These are phyloP conservation scores for Cephonodes hylas DNA, from an alignment of 2,888 invertebrate genomes.

Conservation along the genomic window DNA sequence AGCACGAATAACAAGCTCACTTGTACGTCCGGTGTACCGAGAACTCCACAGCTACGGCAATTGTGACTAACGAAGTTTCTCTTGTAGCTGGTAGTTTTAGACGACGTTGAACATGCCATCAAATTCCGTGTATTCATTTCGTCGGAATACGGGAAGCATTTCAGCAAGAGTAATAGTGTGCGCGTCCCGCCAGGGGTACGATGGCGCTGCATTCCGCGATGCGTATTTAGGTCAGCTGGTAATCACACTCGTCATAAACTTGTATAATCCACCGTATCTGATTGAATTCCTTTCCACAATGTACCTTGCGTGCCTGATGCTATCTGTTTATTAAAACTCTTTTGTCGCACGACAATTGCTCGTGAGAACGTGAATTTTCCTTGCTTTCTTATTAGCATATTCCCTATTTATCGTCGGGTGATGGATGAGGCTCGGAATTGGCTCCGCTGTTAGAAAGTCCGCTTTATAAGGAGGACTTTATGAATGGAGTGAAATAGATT, in stretches of 20 bases:
- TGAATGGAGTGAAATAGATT: not conserved
- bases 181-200: constrained; percentile 26
- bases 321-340: constrained; percentile 20
- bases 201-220: constrained; percentile 39
- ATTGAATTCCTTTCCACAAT: constrained; percentile 39
- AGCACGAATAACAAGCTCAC: not conserved
- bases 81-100: not conserved
- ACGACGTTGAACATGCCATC: not conserved
- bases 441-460: not conserved
- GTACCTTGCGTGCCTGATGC: constrained; percentile 37
- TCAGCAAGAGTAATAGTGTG: constrained; percentile 17
- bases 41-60: too few species aligned
- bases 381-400: not conserved
- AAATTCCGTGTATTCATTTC: not conserved
- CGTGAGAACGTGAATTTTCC: not conserved
- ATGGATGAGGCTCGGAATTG: not conserved
- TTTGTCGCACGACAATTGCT: not conserved
- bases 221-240: constrained; percentile 58
- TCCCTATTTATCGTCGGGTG: not conserved
- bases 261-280: constrained; percentile 55
- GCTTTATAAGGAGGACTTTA: not conserved
- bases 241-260: constrained; percentile 59
- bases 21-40: too few species aligned
- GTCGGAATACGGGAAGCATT: not conserved
- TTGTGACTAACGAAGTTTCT: not conserved